phyloP scores from a whole-genome alignment of 2,888 invertebrate species.

The Drosophila macrospina region DNA sequence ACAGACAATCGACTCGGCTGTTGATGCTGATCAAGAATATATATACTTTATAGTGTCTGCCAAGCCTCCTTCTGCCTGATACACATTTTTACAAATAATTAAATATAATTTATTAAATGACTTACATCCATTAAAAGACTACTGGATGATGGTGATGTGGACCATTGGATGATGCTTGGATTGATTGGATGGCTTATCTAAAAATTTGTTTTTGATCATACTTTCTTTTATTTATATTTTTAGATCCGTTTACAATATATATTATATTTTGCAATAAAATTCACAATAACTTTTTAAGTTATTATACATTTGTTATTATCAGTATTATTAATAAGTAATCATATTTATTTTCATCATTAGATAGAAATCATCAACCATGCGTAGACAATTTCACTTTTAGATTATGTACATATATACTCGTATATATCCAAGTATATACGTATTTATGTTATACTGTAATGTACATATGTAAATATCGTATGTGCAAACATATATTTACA shows the following conservation, averaged over 20 bases:
- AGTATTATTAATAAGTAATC: slow-evolving; percentile 8
- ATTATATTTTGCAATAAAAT: slow-evolving; percentile 58
- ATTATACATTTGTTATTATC: slow-evolving; percentile 28
- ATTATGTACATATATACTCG: slow-evolving; percentile 17
- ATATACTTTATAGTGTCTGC: too few species aligned
- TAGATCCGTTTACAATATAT: slow-evolving; percentile 55
- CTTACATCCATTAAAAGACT: too few species aligned
- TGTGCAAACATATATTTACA: slow-evolving; percentile 9
- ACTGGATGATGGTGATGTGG: too few species aligned
- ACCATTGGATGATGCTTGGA: too few species aligned
- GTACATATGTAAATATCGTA: slow-evolving; percentile 10
- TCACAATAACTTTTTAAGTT: slow-evolving; percentile 44
- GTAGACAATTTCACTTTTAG: slow-evolving; percentile 60
- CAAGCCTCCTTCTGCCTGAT: too few species aligned
- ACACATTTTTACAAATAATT: too few species aligned
- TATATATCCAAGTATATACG: slow-evolving; percentile 8
- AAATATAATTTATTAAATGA: too few species aligned
- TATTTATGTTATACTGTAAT: slow-evolving; percentile 15
- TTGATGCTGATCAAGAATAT: too few species aligned
- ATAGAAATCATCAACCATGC: slow-evolving; percentile 71
- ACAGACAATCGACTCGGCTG: too few species aligned
- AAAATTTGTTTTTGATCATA: background rate
- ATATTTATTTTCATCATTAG: slow-evolving; percentile 19
- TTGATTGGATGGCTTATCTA: too few species aligned
- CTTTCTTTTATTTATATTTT: slow-evolving; percentile 10